Percentiles rank a stretch among this genome's conserved stretches.
Evolutionary conservation across 1,140 invertebrate species (phyloP).

Genomic region (Pachypsylla venusta): DNA sequence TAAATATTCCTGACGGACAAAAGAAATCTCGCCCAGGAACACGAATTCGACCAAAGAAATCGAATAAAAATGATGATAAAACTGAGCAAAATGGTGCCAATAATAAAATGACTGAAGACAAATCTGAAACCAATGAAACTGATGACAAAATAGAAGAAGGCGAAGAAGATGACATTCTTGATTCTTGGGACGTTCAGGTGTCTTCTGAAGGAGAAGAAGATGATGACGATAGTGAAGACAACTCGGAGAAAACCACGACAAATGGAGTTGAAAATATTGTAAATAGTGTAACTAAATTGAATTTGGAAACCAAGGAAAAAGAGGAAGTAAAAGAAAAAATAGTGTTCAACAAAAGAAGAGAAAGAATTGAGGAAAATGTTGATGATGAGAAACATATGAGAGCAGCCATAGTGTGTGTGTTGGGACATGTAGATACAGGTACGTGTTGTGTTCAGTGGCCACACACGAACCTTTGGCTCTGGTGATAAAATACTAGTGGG

Average conservation of each 20-base stretch:
- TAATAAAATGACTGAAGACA: constrained; percentile 17
- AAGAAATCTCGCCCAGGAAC: constrained; percentile 51
- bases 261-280: constrained; percentile 24
- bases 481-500: too few species aligned
- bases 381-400: constrained; percentile 50
- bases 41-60: constrained; percentile 42
- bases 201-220: constrained; percentile 28
- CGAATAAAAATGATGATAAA: neutral
- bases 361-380: constrained; percentile 67
- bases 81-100: neutral
- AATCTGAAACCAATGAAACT: constrained; percentile 21
- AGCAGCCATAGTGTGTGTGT: constrained; percentile 92
- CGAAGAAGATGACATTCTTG: constrained; percentile 49
- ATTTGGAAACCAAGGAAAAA: constrained; percentile 21
- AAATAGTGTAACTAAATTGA: constrained; percentile 45
- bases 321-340: constrained; percentile 38
- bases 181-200: constrained; percentile 56
- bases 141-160: constrained; percentile 18
- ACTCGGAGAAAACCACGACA: constrained; percentile 29
- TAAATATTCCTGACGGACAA: constrained; percentile 46
- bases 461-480: too few species aligned
- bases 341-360: constrained; percentile 48
- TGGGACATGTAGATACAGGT: constrained; percentile 99
- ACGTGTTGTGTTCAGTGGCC: too few species aligned
- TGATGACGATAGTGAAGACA: constrained; percentile 12